Conservation (phyloP, 2,888 invertebrate genomes). For the Caenorhabditis sinica region DNA sequence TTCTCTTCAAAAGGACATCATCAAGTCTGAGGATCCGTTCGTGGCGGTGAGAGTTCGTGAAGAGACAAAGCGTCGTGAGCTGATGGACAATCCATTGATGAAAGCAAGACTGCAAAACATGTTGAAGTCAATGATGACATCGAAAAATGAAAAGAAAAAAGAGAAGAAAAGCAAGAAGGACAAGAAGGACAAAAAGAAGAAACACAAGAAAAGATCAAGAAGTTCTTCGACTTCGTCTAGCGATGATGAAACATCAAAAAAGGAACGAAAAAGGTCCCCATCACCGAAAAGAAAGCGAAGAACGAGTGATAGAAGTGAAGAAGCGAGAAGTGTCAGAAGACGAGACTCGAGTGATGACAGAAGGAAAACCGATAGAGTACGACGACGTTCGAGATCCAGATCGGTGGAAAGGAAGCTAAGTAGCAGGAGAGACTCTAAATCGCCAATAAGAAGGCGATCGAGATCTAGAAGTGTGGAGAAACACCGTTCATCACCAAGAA, state of each 20-base stretch:
- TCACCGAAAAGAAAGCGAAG: slow-evolving; percentile 35
- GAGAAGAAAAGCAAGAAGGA: slow-evolving; percentile 61
- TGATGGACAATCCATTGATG: slow-evolving; percentile 80
- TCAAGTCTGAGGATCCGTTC: slow-evolving; percentile 80
- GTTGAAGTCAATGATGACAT: slow-evolving; percentile 73
- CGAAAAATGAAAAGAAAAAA: slow-evolving; percentile 61
- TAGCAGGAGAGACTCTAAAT: slow-evolving; percentile 17
- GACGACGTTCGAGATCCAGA: slow-evolving; percentile 17
- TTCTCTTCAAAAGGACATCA: slow-evolving; percentile 73
- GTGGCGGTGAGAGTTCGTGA: slow-evolving; percentile 80
- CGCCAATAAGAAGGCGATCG: slow-evolving; percentile 26
- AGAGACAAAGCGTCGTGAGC: slow-evolving; percentile 74
- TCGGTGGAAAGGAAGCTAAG: slow-evolving; percentile 42
- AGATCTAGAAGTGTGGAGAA: slow-evolving; percentile 1
- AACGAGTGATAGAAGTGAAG: slow-evolving; percentile 39
- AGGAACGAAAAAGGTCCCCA: slow-evolving; percentile 13
- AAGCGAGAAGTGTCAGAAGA: slow-evolving; percentile 33
- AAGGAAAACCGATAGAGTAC: background rate
- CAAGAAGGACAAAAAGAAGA: slow-evolving; percentile 46
- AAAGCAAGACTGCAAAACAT: slow-evolving; percentile 76
- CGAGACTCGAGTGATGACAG: slow-evolving; percentile 29
- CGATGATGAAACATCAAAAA: slow-evolving; percentile 31
- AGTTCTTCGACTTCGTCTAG: slow-evolving; percentile 38
- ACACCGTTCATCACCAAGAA: background rate
- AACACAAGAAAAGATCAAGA: slow-evolving; percentile 47